Evolutionary conservation across 1,140 invertebrate genomes (phyloP).

Genomic region (Zophobas atratus): DNA sequence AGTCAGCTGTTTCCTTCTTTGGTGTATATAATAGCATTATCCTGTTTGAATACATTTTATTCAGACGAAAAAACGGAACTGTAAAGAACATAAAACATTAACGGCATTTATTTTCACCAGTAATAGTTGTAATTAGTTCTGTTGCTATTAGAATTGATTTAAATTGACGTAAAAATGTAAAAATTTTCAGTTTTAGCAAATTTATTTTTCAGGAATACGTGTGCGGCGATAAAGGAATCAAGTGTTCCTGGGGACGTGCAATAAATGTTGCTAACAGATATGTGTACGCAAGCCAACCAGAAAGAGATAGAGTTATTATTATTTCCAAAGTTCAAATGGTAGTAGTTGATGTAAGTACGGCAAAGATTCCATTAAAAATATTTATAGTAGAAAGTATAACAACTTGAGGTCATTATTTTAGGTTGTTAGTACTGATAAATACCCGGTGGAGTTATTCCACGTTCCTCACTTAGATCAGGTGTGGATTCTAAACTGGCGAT

Average conservation of each 20-base stretch:
- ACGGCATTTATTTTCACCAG: no score
- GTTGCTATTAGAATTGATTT: no score
- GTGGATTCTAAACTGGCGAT: slow-evolving; percentile 85
- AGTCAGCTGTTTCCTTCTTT: no score
- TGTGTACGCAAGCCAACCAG: slow-evolving; percentile 84
- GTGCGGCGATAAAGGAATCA: slow-evolving; percentile 77
- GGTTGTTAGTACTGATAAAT: slow-evolving; percentile 83
- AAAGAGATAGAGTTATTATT: slow-evolving; percentile 80
- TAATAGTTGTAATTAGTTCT: no score
- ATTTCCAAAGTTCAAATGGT: slow-evolving; percentile 83
- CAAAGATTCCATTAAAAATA: neutral
- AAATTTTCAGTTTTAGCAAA: neutral
- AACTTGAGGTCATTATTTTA: slow-evolving; percentile 60
- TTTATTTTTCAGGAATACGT: slow-evolving; percentile 75
- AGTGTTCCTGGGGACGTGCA: slow-evolving; percentile 83
- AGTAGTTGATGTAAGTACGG: slow-evolving; percentile 76
- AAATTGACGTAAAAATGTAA: no score
- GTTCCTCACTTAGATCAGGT: slow-evolving; percentile 84
- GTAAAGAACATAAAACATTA: no score
- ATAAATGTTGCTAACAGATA: slow-evolving; percentile 83
- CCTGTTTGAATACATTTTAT: no score
- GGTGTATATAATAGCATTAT: no score
- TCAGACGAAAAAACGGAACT: no score
- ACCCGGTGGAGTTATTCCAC: slow-evolving; percentile 82
- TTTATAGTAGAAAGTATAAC: no score